Percentiles rank a stretch among this genome's conserved stretches.
Evolutionary conservation across 2,888 invertebrate species (phyloP).

Genomic region (Luperina nickerlii): DNA sequence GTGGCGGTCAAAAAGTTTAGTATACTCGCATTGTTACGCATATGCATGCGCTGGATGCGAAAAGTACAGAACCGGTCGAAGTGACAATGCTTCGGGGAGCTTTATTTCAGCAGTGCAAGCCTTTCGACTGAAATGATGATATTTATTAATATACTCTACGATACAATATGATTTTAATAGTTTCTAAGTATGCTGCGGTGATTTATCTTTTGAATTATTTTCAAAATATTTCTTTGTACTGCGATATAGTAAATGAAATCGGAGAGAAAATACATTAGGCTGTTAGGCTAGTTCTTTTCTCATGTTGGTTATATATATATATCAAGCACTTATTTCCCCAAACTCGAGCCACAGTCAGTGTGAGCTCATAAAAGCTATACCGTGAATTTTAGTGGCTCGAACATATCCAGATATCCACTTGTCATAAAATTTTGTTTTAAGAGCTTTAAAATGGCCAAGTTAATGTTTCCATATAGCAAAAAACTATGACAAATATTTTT

Average conservation of each 20-base stretch:
- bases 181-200: not conserved
- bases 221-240: not conserved
- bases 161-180: not conserved
- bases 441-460: not conserved
- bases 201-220: not conserved
- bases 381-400: constrained; percentile 3
- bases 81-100: not conserved
- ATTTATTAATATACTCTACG: not conserved
- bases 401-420: constrained; percentile 6
- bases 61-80: not conserved
- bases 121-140: not conserved
- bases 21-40: too few relatives aligned
- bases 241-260: not conserved
- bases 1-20: too few relatives aligned
- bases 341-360: not conserved
- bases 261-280: not conserved
- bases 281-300: not conserved
- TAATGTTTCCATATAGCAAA: not conserved
- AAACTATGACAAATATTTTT: not conserved
- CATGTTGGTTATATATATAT: not conserved
- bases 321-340: too few relatives aligned
- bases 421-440: not conserved
- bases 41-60: too few relatives aligned
- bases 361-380: not conserved
- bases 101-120: too few relatives aligned